Base-by-base conservation (phyloP, 2,113 vertebrate species). In the Jacana jacana region DNA sequence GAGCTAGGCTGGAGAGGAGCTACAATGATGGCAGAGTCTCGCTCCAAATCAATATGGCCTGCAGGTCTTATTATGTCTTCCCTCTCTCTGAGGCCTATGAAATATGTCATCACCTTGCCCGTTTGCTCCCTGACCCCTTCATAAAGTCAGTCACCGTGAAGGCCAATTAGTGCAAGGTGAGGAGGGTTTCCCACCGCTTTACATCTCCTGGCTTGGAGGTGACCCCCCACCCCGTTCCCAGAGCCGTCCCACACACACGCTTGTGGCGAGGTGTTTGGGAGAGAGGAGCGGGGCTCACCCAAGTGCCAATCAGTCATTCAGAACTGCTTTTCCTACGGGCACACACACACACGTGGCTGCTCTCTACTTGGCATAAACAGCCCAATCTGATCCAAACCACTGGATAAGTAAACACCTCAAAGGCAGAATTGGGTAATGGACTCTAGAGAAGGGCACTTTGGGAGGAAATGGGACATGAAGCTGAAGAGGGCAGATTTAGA, bases 291-390 rank as follows among this genome's bases (percentile, higher is more conserved):
- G 37, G 20, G 20, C 46, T 89, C 37, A 39, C 6, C 37, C 28
- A 33, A 77, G 24, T 18, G 30, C 27, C 52, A 31, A 35, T 14
- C 51, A 66, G 6, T 6, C 71, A 11, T 19, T 4, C 2, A 8
- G 55, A 78, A 35, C 39, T 39, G 40, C 55, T 79, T 31, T 31
- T 49, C 68, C 31, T 27, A 11, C 17, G 4, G 4, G 18, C 5
- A 9, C 42, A 20, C 42, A 20, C 5, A 8, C 46, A 10, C 10
- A 2, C 10, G 28, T 0, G 1, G 5, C 35, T 0, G 0, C 37
- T 9, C n/a, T 44, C 60, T 1, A 13, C 48, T 77, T 83, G 66
- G 49, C 71, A 82, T 23, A 57, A 88, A 80, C 44, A 65, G 44
- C 58, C 83, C 51, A 25, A 66, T 7, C 63, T 46, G 28, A 83